Conservation (phyloP, 1,140 invertebrate species). For the Drosophila pseudoobscura region DNA sequence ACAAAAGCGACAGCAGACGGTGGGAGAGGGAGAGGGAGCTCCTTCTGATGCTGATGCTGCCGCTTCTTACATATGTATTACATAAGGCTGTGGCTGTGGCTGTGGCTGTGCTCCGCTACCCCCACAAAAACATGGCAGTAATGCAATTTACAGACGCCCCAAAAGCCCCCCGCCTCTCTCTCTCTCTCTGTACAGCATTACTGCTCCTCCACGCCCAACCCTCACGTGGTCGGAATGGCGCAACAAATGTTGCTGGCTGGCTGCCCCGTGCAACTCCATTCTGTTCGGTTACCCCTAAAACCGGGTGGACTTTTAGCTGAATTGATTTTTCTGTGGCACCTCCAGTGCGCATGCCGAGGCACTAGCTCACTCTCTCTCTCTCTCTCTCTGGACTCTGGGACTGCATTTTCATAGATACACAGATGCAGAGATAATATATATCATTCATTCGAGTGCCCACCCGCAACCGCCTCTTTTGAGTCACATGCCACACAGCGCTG, state of each 20-base stretch:
- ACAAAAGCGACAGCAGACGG: constrained; percentile 15
- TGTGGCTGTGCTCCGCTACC: background rate
- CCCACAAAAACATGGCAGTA: constrained; percentile 51
- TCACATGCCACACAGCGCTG: constrained; percentile 20
- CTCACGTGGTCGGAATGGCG: constrained; percentile 16
- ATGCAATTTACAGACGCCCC: constrained; percentile 71
- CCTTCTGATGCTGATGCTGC: background rate
- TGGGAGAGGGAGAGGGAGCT: constrained; percentile 2
- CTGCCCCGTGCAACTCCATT: constrained; percentile 25
- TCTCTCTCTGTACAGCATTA: too few relatives aligned
- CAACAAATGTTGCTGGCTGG: constrained; percentile 54
- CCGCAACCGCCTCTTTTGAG: constrained; percentile 6
- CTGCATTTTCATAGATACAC: constrained; percentile 19
- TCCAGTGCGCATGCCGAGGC: constrained; percentile 75
- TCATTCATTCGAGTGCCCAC: background rate
- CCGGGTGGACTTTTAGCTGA: constrained; percentile 80
- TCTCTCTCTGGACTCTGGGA: background rate
- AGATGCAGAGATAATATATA: constrained; percentile 19
- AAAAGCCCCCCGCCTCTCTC: constrained; percentile 27
- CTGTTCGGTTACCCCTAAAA: constrained; percentile 42
- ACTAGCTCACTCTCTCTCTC: constrained; percentile 14
- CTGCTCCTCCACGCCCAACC: constrained; percentile 8
- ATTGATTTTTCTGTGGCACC: constrained; percentile 76
- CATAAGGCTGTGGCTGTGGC: constrained; percentile 41
- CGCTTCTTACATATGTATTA: constrained; percentile 55